A percentile compares a stretch with the other conserved stretches of the same genome.
Evolutionary conservation across 2,113 vertebrate genomes (phyloP).

Genomic region (Ploceus nigricollis): DNA sequence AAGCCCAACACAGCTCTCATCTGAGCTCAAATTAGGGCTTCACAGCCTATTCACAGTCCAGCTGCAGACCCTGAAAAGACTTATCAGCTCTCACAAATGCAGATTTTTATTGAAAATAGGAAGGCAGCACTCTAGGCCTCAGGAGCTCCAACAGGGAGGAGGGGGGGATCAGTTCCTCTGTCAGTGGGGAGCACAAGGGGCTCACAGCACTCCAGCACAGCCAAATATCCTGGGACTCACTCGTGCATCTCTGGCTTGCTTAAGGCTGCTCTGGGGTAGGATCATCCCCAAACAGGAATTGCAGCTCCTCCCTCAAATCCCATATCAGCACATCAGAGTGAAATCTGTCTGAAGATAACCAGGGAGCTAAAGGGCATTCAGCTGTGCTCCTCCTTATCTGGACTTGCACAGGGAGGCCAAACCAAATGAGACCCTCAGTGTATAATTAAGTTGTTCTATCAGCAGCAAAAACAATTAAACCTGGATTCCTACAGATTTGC

Average conservation of each 20-base stretch:
- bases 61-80: neutral
- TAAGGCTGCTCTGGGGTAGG: neutral
- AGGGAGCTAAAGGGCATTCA: conserved; percentile 41
- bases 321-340: neutral
- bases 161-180: neutral
- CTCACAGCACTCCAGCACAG: neutral
- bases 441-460: conserved; percentile 12
- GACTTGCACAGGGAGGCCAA: neutral
- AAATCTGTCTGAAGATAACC: neutral
- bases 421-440: neutral
- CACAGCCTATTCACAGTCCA: neutral
- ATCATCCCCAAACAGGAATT: neutral
- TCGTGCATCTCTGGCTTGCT: neutral
- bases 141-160: neutral
- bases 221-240: accelerated
- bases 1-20: neutral
- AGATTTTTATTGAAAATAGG: neutral
- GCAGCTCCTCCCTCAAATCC: neutral
- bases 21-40: neutral
- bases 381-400: neutral
- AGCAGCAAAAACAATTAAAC: conserved; percentile 11
- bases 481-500: neutral
- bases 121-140: neutral
- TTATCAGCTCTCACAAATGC: neutral
- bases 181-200: neutral